Evolutionary conservation across 2,113 vertebrate species (phyloP), one percentile per base, ranked within the genome.

Genomic region (Brachyhypopomus occidentalis): DNA sequence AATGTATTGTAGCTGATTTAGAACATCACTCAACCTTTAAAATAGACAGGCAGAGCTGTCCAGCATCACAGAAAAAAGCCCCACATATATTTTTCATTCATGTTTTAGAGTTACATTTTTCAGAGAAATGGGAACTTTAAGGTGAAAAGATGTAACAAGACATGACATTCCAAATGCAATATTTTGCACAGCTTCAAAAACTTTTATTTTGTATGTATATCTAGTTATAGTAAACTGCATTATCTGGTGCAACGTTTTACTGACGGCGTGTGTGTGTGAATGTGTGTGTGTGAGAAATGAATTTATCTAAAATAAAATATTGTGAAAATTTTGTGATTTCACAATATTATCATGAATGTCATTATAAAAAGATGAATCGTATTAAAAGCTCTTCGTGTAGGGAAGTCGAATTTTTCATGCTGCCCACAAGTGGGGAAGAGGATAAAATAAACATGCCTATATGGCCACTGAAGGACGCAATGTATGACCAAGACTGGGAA

Each of bases 81-180:
- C 78, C 67, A 5, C 56, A 62, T 67, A 48, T 79, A 67, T 38
- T n/a, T 72, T 48, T 60, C 27, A 79, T 60, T 45, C 9, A 62
- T 71, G 20, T 62, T 3, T 48, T 14, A 70, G 56, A 22, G 45
- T n/a, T 3, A 20, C 12, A 4, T 4, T 30, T 58, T 2, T 58
- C 17, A 59, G 17, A 59, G 3, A 75, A 75, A 81, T 41, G 59
- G 67, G 72, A 73, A 23, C 36, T 79, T 2, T 1, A 52, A 11
- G 8, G 45, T 52, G 2, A 8, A 52, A 52, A 52, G 9, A 1
- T 52, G 12, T 14, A 52, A 12, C n/a, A n/a, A n/a, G n/a, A n/a
- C n/a, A n/a, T 1, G 8, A 14, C 2, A 52, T 52, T 52, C 9
- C 45, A 52, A 14, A 11, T 52, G 45, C 45, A 52, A 52, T 52